Base-by-base conservation (phyloP, 2,888 invertebrate genomes). In the Rhogogaster chlorosoma region DNA sequence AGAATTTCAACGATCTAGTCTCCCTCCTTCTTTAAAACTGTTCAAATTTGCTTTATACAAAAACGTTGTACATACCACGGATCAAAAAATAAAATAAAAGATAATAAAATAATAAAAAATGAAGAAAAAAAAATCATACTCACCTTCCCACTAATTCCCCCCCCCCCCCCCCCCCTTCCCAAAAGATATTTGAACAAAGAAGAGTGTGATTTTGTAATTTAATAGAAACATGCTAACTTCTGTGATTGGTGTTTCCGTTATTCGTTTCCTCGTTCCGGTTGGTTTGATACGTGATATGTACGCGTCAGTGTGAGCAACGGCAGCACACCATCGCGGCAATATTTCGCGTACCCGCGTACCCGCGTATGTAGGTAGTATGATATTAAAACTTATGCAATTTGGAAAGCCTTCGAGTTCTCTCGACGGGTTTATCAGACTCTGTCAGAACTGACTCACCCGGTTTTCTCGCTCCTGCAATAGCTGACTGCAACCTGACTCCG, bases 351-450 rank as follows among this genome's bases (percentile, higher is more conserved):
- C 32, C n/a, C n/a, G n/a, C n/a, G n/a, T n/a, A n/a, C n/a, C n/a
- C n/a, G n/a, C n/a, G n/a, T n/a, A n/a, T n/a, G n/a, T n/a, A n/a
- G 57, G 85, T 71, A n/a, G 85, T 77, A 87, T 29, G 77, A 77
- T 86, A 88, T 88, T 86, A 86, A 88, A 87, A 88, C 84, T 88
- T 87, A 75, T 49, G 86, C 86, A 86, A 88, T 73, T 87, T 85
- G 70, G 70, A 67, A 22, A 67, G 45, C 64, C 78, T 61, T 80
- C 57, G 36, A 36, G 38, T 22, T 38, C 22, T 71, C 71, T 71
- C 71, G 71, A 42, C 29, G 22, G 38, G 71, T 73, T 42, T 73
- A 42, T 73, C 38, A 73, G 42, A 73, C 22, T 67, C 67, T 67
- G 67, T 67, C 67, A 67, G 67, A 61, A 61, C 61, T 26, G 61